Percentiles rank a stretch among this genome's conserved stretches.
Evolutionary conservation across 2,113 vertebrate genomes (phyloP).

Genomic region (Gnathonemus echidnorhynchus): DNA sequence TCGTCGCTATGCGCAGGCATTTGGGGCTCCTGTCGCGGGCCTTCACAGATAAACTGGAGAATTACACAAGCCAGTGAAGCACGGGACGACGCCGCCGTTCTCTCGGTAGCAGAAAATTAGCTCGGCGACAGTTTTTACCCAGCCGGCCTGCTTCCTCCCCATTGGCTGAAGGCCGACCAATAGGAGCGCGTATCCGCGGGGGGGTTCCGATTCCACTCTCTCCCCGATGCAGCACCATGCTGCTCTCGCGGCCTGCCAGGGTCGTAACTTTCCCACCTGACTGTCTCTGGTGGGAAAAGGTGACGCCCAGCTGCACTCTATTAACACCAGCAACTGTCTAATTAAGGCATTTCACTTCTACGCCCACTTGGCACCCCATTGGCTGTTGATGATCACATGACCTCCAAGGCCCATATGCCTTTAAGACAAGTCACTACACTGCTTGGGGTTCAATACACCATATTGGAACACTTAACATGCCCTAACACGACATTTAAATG

Average conservation of each 20-base stretch:
- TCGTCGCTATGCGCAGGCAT: not conserved
- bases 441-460: not conserved
- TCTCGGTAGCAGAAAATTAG: conserved; percentile 4
- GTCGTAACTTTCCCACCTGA: not conserved
- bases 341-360: not conserved
- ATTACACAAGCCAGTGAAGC: conserved; percentile 6
- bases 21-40: not conserved
- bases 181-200: not conserved
- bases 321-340: not conserved
- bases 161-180: not conserved
- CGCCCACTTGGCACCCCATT: not conserved
- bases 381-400: not conserved
- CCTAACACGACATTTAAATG: not conserved
- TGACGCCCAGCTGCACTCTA: not conserved
- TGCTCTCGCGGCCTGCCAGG: not conserved
- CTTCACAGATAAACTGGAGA: not conserved
- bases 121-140: not conserved
- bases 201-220: not conserved
- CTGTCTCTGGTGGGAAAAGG: not conserved
- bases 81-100: not conserved
- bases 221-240: not conserved
- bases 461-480: not conserved
- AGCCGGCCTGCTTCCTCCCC: not conserved
- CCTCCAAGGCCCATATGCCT: not conserved
- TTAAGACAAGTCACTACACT: not conserved